Percentiles rank a stretch among this genome's conserved stretches.
Evolutionary conservation across 1,140 invertebrate species (phyloP).

Genomic region (Venturia canescens): DNA sequence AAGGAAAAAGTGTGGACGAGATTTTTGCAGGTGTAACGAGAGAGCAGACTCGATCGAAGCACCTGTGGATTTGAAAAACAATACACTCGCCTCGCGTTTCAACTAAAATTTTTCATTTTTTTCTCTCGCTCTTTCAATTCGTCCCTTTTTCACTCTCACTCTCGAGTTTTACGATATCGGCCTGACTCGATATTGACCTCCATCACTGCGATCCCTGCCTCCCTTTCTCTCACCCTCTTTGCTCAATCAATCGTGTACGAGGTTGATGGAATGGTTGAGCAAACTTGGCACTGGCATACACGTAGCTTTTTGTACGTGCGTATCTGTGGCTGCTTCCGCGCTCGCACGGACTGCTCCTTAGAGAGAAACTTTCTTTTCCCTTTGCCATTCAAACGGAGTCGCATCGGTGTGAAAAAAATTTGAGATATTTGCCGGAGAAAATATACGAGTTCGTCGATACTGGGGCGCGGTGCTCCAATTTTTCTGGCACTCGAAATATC

Average conservation of each 20-base stretch:
- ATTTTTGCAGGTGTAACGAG: no score
- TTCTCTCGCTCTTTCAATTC: neutral
- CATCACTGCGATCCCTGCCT: neutral
- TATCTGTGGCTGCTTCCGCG: neutral
- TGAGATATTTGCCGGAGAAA: neutral
- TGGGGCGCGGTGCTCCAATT: no score
- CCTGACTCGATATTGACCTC: constrained; percentile 22
- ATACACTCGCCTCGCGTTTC: neutral
- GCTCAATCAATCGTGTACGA: constrained; percentile 27
- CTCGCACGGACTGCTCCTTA: neutral
- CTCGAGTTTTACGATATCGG: constrained; percentile 24
- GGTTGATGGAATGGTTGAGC: constrained; percentile 17
- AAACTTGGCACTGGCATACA: constrained; percentile 13
- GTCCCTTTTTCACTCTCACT: constrained; percentile 16
- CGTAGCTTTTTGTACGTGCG: constrained; percentile 8
- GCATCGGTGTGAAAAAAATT: neutral
- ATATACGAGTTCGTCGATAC: neutral
- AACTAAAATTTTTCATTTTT: neutral
- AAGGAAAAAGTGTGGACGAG: no score
- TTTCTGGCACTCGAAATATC: no score
- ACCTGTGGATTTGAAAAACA: constrained; percentile 3
- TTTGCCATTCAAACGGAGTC: neutral
- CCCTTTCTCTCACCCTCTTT: neutral
- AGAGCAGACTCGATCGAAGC: neutral
- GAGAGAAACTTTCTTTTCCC: neutral